These are phyloP conservation scores for cat (Felis catus) DNA, from an alignment of 2,113 vertebrate species.

Conservation along the genomic window F.catus_Fca126_mat1.0 CM031420.1:19198501-19199000, in stretches of 20 bases:
- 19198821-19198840: neutral
- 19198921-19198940: neutral
- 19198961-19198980: neutral
- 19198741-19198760: neutral
- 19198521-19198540: neutral
- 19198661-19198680: neutral
- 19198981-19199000: conserved; percentile 13
- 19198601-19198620: neutral
- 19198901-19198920: neutral
- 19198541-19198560: neutral
- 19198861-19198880: neutral
- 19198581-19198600: neutral
- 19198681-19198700: neutral
- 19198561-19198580: neutral
- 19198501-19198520: neutral
- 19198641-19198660: neutral
- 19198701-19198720: neutral
- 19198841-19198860: neutral
- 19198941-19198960: neutral
- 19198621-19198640: neutral
- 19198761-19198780: neutral
- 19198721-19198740: neutral
- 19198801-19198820: neutral
- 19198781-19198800: neutral
- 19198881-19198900: neutral